Base-by-base conservation (phyloP, 2,797 vertebrate genomes). In the Lacerta agilis region DNA sequence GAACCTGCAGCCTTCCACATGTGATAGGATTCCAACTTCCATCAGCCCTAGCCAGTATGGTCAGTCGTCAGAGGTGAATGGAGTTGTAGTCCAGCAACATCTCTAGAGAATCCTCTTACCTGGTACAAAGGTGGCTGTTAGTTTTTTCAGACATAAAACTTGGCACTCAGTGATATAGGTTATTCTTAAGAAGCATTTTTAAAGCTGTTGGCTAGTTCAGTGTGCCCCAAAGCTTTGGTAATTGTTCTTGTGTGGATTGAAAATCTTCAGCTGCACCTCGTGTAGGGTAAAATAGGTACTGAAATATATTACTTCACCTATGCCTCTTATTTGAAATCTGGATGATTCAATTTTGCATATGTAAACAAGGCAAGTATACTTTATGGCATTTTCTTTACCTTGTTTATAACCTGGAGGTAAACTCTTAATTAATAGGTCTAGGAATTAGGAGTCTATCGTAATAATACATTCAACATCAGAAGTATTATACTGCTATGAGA, bases 211-310 rank as follows among this genome's bases (percentile, higher is more conserved):
- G n/a, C 76, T 78, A n/a, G 43, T 78, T 78, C 76, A 49, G 43
- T 27, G 18, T 79, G 33, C 49, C 18, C n/a, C n/a, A 8, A 29
- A 55, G 77, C n/a, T 85, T 38, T 77, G 55, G 87, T 71, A 79
- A 64, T 67, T 82, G 89, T 71, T 90, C 45, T 58, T 79, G 81
- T 29, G 64, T 29, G 87, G 55, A 0, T 72, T 64, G 88, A 79
- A 93, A 94, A 85, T 84, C 69, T 29, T 78, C 78, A 91, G 87
- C 91, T 94, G 85, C 18, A 71, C 72, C 64, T 91, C 86, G 80
- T 38, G 27, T 72, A 83, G 36, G 33, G n/a, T 25, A 64, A 38
- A 23, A 8, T 23, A 27, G 89, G 89, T 87, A 66, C 36, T 25
- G 27, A 29, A 49, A 29, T 33, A n/a, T 64, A 8, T 72, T 4